Percentiles rank a stretch among this genome's conserved stretches.
These are phyloP conservation scores for Sinelater perroti DNA, from an alignment of 2,888 invertebrate species.

Conservation along the genomic window DNA sequence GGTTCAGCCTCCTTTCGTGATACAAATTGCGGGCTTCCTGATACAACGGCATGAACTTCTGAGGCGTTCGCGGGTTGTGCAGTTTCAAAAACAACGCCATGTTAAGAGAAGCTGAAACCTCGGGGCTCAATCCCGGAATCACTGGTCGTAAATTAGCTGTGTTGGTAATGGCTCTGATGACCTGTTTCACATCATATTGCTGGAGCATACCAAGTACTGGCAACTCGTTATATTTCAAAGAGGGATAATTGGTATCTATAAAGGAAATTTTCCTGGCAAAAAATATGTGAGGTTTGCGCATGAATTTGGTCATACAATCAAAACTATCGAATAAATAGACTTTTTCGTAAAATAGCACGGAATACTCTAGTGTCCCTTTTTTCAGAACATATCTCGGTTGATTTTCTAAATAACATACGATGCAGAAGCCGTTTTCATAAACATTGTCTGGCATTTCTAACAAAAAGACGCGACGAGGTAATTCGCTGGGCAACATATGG, in stretches of 20 bases:
- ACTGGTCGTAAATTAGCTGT: conserved; percentile 67
- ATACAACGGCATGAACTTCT: conserved; percentile 56
- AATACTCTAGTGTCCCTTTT: conserved; percentile 61
- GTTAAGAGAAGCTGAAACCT: conserved; percentile 64
- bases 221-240: conserved; percentile 61
- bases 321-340: conserved; percentile 67
- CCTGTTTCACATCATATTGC: conserved; percentile 65
- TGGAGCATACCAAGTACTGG: conserved; percentile 70
- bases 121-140: conserved; percentile 66
- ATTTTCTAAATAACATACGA: conserved; percentile 68
- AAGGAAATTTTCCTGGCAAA: conserved; percentile 60
- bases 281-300: conserved; percentile 64
- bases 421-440: conserved; percentile 67
- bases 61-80: conserved; percentile 59
- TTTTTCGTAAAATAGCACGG: conserved; percentile 62
- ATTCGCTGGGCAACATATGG: conserved; percentile 60
- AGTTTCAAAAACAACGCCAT: conserved; percentile 68
- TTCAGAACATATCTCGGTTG: conserved; percentile 62
- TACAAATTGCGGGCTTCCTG: conserved; percentile 59
- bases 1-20: conserved; percentile 47
- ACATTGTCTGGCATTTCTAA: conserved; percentile 49
- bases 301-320: conserved; percentile 64
- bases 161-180: conserved; percentile 66
- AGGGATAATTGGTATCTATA: conserved; percentile 56
- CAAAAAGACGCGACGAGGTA: conserved; percentile 59